phyloP scores from a whole-genome alignment of 2,113 vertebrate species.

The Tragelaphus buxtoni region DNA sequence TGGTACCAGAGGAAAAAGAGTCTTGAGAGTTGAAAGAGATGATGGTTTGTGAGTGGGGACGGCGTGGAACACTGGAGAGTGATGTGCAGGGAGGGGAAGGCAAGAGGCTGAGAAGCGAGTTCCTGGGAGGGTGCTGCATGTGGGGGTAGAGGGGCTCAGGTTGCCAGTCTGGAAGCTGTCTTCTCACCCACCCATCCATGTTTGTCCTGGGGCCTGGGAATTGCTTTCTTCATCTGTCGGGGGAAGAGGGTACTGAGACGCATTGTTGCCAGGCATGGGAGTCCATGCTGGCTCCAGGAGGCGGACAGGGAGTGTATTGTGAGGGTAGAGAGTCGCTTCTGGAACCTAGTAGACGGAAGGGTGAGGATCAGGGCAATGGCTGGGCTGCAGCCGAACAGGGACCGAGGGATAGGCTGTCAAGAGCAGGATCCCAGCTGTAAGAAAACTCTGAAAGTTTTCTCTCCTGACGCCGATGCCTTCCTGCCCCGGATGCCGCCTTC shows the following conservation, averaged over 20 bases:
- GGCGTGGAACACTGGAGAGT: neutral
- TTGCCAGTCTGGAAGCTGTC: neutral
- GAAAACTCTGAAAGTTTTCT: neutral
- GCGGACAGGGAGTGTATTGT: neutral
- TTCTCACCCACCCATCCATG: neutral
- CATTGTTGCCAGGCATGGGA: neutral
- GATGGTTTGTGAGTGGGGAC: neutral
- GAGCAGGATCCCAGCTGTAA: neutral
- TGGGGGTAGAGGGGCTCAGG: neutral
- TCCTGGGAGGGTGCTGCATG: neutral
- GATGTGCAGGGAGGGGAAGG: neutral
- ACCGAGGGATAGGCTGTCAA: neutral
- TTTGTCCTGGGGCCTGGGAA: neutral
- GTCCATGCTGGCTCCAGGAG: neutral
- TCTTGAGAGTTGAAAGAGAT: neutral
- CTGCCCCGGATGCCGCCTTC: neutral
- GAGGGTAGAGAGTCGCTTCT: neutral
- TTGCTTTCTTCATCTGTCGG: neutral
- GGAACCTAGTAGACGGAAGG: neutral
- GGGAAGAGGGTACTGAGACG: neutral
- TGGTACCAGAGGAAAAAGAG: conserved; percentile 16
- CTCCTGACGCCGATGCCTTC: neutral
- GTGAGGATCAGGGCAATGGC: neutral
- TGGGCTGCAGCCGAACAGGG: neutral
- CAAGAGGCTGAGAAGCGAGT: neutral